Percentiles rank a stretch among this genome's conserved stretches.
phyloP scores from a whole-genome alignment of 2,113 vertebrate species.

The Euleptes europaea region DNA sequence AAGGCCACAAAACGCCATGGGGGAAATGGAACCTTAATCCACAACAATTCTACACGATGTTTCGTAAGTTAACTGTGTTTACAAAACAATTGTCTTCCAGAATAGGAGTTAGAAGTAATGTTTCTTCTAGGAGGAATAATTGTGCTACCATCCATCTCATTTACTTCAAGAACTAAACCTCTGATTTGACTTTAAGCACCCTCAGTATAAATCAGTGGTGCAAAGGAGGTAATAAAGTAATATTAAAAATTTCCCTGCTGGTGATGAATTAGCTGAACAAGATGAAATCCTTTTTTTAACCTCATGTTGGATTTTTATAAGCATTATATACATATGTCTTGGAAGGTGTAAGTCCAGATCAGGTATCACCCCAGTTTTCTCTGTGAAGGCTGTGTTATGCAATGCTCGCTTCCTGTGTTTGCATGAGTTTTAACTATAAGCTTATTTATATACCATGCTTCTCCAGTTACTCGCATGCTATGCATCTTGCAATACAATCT shows the following conservation, averaged over 20 bases:
- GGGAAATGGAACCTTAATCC: slow-evolving; percentile 99
- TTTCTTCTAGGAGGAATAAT: background rate
- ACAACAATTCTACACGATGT: slow-evolving; percentile 99
- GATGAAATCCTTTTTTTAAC: background rate
- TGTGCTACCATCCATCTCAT: background rate
- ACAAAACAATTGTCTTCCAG: slow-evolving; percentile 9
- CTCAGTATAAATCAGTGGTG: background rate
- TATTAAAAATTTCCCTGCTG: background rate
- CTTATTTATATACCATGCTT: background rate
- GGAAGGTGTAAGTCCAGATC: background rate
- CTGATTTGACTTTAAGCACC: background rate
- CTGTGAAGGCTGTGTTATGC: background rate
- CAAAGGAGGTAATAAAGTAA: background rate
- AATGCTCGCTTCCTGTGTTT: background rate
- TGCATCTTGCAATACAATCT: too few relatives aligned
- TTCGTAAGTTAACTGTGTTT: slow-evolving; percentile 84
- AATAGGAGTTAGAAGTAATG: background rate
- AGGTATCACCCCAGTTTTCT: background rate
- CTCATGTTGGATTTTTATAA: background rate
- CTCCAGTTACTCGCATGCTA: background rate
- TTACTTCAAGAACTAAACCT: background rate
- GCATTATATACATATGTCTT: background rate
- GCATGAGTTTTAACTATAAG: background rate
- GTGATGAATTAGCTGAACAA: background rate
- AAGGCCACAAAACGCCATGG: slow-evolving; percentile 98